Evolutionary conservation across 2,888 invertebrate species (phyloP).

Genomic region (Aradus depressus): DNA sequence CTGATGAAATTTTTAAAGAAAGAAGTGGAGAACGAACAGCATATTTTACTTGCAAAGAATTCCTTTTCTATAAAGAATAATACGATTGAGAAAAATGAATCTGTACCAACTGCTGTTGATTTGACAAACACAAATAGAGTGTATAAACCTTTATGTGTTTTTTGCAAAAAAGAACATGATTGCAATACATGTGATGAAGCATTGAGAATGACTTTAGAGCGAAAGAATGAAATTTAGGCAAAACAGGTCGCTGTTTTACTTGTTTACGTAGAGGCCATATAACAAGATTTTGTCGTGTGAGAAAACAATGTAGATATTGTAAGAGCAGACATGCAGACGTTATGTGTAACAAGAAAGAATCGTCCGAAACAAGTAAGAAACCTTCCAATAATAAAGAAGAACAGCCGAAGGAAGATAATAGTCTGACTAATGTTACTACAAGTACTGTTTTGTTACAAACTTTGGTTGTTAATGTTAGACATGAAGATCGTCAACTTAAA

Average conservation of each 20-base stretch:
- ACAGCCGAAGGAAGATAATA: neutral
- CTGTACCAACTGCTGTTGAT: neutral
- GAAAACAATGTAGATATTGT: neutral
- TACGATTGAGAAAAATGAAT: neutral
- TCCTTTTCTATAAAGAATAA: too few relatives aligned
- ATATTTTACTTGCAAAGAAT: conserved; percentile 2
- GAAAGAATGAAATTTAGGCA: neutral
- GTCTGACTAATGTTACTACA: neutral
- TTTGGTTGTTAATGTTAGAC: neutral
- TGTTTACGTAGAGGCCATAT: neutral
- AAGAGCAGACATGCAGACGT: neutral
- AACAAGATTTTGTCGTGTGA: neutral
- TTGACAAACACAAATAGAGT: neutral
- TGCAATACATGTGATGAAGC: neutral
- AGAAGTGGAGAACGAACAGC: conserved; percentile 11
- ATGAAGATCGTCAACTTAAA: neutral
- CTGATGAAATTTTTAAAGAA: conserved; percentile 10
- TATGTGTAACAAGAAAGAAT: neutral
- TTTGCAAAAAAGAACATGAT: neutral
- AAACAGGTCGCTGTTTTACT: neutral
- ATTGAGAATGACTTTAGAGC: neutral
- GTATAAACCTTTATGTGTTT: neutral
- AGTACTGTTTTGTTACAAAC: conserved; percentile 15
- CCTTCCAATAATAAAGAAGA: neutral
- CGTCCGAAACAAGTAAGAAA: neutral